Evolutionary conservation across 2,888 invertebrate species (phyloP), one percentile per base, ranked within the genome.

Genomic region (Morpho helenor): DNA sequence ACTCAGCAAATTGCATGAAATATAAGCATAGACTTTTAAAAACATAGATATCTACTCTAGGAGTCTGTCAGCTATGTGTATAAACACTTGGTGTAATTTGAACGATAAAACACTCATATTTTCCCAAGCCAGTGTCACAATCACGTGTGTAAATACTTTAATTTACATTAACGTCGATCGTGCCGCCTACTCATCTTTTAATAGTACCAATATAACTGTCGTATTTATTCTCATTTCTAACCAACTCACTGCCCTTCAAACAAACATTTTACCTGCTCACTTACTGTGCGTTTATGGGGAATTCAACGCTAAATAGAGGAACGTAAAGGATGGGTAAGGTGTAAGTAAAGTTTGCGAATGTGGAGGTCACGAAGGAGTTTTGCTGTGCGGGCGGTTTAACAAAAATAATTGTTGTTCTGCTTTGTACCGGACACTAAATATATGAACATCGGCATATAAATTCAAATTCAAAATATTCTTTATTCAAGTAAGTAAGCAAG

Each of bases 121-220:
- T 41, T 8, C n/a, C 8, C 43, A 43, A 43, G 7, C 47, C 3
- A 7, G 10, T 7, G n/a, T 16, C 8, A 47, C n/a, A 23, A 22
- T 44, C 46, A 31, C 39, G 44, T 49, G 39, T 31, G 51, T 61
- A 63, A 61, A 50, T 55, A 57, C 45, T 50, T 46, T 53, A 59
- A 22, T 56, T 60, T 59, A 66, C 46, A 40, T 46, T 42, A 52
- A 51, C 45, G 50, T 57, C 56, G 31, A 9, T 31, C 9, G 47
- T 52, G 44, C 52, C 62, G 49, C 59, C 64, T 58, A 65, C 66
- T 62, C 63, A 63, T 66, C 65, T 63, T 68, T 65, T 63, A 68
- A 65, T 64, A 46, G 49, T 50, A 41, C 47, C 56, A 64, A 64
- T 65, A 66, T 46, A 59, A 63, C 61, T 62, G 62, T 61, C 62